These are phyloP conservation scores for Theropithecus gelada DNA, from an alignment of 2,113 vertebrate species.

Conservation along the genomic window DNA sequence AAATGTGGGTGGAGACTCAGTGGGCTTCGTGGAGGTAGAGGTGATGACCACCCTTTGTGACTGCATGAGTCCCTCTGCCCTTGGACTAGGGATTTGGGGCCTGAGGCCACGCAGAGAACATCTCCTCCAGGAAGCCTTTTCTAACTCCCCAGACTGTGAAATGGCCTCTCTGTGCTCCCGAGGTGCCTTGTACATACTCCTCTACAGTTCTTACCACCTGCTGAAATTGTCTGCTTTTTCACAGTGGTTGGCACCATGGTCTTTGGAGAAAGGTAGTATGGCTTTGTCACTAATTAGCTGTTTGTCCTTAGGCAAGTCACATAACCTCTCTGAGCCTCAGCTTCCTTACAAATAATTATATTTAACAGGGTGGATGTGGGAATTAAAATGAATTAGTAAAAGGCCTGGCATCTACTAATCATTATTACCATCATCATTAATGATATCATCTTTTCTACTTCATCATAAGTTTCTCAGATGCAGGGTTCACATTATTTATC, in stretches of 20 bases:
- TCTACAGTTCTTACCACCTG: neutral
- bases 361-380: neutral
- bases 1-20: neutral
- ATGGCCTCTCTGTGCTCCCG: neutral
- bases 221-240: slow-evolving; percentile 26
- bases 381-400: neutral
- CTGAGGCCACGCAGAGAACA: neutral
- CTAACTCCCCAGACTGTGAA: neutral
- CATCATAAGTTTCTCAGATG: neutral
- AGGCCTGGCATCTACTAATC: neutral
- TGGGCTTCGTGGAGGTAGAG: neutral
- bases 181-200: neutral
- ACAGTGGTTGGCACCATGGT: neutral
- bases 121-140: neutral
- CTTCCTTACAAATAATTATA: slow-evolving; percentile 2
- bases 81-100: neutral
- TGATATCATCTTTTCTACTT: neutral
- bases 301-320: neutral
- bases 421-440: neutral
- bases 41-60: neutral
- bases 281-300: neutral
- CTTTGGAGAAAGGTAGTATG: slow-evolving; percentile 18
- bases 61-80: neutral
- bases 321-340: neutral
- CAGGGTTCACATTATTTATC: neutral